Evolutionary conservation across 1,140 invertebrate species (phyloP).

Genomic region (Cyclina sinensis): DNA sequence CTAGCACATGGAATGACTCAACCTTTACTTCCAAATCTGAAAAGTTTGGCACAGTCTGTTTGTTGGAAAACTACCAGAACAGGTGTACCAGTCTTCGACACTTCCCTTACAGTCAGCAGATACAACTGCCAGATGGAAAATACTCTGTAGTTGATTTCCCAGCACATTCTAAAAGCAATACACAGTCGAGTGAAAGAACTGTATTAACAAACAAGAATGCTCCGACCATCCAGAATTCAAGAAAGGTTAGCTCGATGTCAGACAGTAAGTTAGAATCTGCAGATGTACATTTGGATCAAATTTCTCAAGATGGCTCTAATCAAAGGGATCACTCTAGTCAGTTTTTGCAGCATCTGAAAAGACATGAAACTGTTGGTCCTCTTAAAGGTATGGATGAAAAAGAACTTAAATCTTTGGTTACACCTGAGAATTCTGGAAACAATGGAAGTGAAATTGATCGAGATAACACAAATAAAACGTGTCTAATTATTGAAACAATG

Average conservation of each 20-base stretch:
- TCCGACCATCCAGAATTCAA: background rate
- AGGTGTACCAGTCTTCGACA: background rate
- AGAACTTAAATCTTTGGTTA: background rate
- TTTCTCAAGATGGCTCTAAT: too few relatives aligned
- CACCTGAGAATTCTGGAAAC: background rate
- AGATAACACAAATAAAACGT: background rate
- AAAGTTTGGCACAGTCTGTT: too few relatives aligned
- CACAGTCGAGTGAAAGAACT: background rate
- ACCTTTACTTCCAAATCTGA: too few relatives aligned
- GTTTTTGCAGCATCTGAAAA: too few relatives aligned
- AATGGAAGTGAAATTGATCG: background rate
- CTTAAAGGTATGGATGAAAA: background rate
- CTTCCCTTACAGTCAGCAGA: conserved; percentile 15
- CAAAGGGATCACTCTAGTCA: too few relatives aligned
- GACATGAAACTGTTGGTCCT: background rate
- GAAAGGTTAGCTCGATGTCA: background rate
- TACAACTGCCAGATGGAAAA: background rate
- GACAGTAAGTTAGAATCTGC: background rate
- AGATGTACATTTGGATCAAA: too few relatives aligned
- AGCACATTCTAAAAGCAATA: background rate
- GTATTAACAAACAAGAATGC: background rate
- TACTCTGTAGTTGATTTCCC: background rate
- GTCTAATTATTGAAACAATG: background rate
- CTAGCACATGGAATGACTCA: too few relatives aligned
- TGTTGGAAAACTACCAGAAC: background rate